Percentiles rank a stretch among this genome's conserved stretches.
phyloP scores from a whole-genome alignment of 2,113 vertebrate genomes.

The Bambusicola thoracicus region DNA sequence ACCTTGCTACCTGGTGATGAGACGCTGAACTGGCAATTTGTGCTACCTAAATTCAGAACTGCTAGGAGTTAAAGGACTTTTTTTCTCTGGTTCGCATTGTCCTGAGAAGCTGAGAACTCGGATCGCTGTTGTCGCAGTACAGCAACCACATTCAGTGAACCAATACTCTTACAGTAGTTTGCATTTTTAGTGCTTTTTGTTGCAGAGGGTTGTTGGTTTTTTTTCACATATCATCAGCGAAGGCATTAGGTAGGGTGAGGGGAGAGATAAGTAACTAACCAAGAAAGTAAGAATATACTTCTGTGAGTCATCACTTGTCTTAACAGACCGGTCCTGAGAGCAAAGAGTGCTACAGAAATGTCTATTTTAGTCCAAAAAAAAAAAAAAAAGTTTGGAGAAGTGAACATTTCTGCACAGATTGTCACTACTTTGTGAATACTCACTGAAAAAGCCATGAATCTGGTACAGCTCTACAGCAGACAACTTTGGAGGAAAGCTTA shows the following conservation, averaged over 20 bases:
- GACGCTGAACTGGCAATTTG: slow-evolving; percentile 5
- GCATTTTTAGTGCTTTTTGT: slow-evolving; percentile 40
- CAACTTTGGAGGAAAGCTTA: slow-evolving; percentile 71
- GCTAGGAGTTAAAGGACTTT: not conserved
- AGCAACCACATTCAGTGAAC: not conserved
- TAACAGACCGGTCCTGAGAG: slow-evolving; percentile 66
- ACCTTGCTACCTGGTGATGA: slow-evolving; percentile 24
- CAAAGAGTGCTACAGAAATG: slow-evolving; percentile 59
- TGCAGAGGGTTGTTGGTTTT: not conserved
- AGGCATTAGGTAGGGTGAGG: slow-evolving; percentile 55
- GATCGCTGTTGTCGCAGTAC: not conserved
- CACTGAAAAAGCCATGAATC: slow-evolving; percentile 71
- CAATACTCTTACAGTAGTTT: not conserved
- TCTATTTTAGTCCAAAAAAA: slow-evolving; percentile 57
- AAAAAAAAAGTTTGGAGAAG: slow-evolving; percentile 65
- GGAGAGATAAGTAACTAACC: slow-evolving; percentile 63
- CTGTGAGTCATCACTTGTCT: slow-evolving; percentile 62
- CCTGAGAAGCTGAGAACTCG: slow-evolving; percentile 10
- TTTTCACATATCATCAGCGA: not conserved
- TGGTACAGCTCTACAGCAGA: slow-evolving; percentile 64
- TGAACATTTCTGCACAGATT: slow-evolving; percentile 73
- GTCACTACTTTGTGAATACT: slow-evolving; percentile 70
- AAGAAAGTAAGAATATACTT: slow-evolving; percentile 65
- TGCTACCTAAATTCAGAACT: not conserved
- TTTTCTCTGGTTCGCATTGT: not conserved